A percentile compares a stretch with the other conserved stretches of the same genome.
phyloP scores from a whole-genome alignment of 92 coral and sea anemone genomes.

The Porites divaricata region DNA sequence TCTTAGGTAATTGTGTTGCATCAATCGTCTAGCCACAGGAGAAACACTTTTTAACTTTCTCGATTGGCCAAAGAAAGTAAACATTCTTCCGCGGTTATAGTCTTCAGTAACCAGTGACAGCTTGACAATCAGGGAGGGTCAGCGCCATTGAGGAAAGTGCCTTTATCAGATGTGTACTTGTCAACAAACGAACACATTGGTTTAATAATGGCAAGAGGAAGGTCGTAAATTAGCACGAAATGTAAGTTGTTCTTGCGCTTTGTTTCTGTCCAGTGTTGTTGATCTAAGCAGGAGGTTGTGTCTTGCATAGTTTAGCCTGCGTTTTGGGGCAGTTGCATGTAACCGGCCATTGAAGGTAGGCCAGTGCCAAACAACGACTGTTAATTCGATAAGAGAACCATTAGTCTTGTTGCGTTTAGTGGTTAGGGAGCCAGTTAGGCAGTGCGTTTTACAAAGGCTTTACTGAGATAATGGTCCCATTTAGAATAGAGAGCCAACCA shows the following conservation, averaged over 20 bases:
- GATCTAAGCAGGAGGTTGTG: not conserved
- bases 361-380: not conserved
- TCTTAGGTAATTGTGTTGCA: not conserved
- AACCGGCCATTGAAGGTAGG: constrained; percentile 4
- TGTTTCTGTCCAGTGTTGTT: not conserved
- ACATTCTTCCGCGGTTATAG: constrained; percentile 16
- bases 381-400: not conserved
- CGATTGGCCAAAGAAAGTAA: not conserved
- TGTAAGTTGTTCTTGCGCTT: not conserved
- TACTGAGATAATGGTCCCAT: constrained; percentile 1
- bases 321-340: too few species aligned
- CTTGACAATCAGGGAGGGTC: constrained; percentile 23
- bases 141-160: constrained; percentile 38
- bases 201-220: constrained; percentile 10
- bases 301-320: not conserved
- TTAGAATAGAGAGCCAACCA: not conserved
- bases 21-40: not conserved
- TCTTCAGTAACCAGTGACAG: constrained; percentile 2
- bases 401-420: not conserved
- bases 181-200: constrained; percentile 17
- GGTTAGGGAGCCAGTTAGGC: not conserved
- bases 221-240: constrained; percentile 25
- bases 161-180: constrained; percentile 26
- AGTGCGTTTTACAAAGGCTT: not conserved
- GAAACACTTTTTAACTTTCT: not conserved